phyloP scores from a whole-genome alignment of 1,140 invertebrate genomes.

The Lineus longissimus region DNA sequence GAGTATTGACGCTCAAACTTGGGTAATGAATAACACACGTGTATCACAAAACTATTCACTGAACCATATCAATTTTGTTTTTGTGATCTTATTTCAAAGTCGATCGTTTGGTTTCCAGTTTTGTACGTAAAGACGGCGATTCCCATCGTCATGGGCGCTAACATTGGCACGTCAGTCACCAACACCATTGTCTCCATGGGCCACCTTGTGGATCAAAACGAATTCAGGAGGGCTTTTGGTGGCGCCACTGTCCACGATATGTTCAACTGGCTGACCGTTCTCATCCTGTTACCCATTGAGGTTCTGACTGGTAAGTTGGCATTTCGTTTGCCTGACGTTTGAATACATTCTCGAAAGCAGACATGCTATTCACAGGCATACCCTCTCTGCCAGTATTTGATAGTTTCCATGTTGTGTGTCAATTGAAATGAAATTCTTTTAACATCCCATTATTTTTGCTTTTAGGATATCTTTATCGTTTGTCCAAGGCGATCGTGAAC shows the following conservation, averaged over 20 bases:
- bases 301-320: conserved; percentile 25
- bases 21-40: no score
- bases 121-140: conserved; percentile 57
- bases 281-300: conserved; percentile 53
- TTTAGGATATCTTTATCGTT: conserved; percentile 15
- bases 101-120: conserved; percentile 30
- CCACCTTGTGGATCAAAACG: conserved; percentile 46
- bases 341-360: background rate
- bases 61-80: no score
- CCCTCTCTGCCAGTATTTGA: no score
- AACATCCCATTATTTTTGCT: conserved; percentile 53
- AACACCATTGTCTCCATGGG: conserved; percentile 61
- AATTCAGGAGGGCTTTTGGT: conserved; percentile 60
- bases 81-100: no score
- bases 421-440: background rate
- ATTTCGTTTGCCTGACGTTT: background rate
- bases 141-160: conserved; percentile 63
- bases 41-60: no score
- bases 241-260: conserved; percentile 61
- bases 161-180: conserved; percentile 63
- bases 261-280: conserved; percentile 56
- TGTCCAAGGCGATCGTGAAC: conserved; percentile 17
- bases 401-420: no score
- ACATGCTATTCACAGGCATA: no score
- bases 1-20: no score